These are phyloP conservation scores for Amphipoea lucens DNA, from an alignment of 2,888 invertebrate species.

Conservation along the genomic window DNA sequence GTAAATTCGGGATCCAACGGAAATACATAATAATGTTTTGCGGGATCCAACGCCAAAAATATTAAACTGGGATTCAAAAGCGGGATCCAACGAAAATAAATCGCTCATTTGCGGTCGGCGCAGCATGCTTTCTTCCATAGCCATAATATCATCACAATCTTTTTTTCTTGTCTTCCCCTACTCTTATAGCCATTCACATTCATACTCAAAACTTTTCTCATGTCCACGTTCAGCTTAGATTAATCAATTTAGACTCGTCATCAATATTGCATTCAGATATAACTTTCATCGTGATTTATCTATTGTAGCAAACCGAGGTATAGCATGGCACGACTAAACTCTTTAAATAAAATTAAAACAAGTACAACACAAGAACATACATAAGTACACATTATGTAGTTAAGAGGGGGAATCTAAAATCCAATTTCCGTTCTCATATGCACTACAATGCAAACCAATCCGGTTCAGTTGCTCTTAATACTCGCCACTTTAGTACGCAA, in stretches of 20 bases:
- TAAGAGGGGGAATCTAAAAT: constrained; percentile 42
- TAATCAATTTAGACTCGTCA: not conserved
- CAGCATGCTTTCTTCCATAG: not conserved
- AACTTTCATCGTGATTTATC: not conserved
- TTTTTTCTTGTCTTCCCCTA: too few species aligned
- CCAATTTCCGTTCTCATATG: constrained; percentile 74
- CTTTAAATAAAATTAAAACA: constrained; percentile 3
- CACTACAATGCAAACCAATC: constrained; percentile 64
- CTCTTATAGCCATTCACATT: not conserved
- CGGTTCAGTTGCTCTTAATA: constrained; percentile 67
- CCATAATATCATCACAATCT: constrained; percentile 1
- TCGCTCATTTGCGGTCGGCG: not conserved
- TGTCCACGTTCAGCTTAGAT: not conserved
- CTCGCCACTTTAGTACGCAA: constrained; percentile 52
- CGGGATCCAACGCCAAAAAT: too few species aligned
- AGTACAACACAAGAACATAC: not conserved
- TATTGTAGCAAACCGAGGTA: not conserved
- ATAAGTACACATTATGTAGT: not conserved
- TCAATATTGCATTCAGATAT: not conserved
- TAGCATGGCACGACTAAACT: not conserved
- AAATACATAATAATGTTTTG: too few species aligned
- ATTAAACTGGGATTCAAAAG: too few species aligned
- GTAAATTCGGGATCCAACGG: too few species aligned
- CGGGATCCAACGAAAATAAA: too few species aligned
- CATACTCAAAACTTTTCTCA: not conserved